Evolutionary conservation across 2,797 vertebrate genomes (phyloP), one percentile per base, ranked within the genome.

Genomic region (Margarornis squamiger): DNA sequence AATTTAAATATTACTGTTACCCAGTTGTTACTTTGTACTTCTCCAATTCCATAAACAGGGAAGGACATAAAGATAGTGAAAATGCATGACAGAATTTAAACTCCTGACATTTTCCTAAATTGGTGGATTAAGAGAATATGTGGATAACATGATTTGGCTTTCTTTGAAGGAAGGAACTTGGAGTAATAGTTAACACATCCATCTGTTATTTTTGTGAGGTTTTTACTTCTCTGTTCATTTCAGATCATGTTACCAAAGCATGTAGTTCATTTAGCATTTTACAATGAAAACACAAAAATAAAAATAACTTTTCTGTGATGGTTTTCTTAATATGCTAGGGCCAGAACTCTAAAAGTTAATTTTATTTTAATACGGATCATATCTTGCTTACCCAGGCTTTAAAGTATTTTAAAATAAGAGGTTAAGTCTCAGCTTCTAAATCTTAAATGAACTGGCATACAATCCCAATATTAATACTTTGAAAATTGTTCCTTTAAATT

Each of bases 101-200:
- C 27, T 36, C 19, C 17, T 72, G 51, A 74, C 45, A 72, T 72
- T 88, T 93, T 75, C 66, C 24, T 68, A 36, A 84, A 72, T 9
- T 72, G 36, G 5, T 0, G 0, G 21, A 22, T n/a, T 38, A 55
- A 57, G 32, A 93, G 9, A 51, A 22, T 48, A 71, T 0, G 0
- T 74, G 32, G 19, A 21, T 72, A 83, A 88, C 8, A 38, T 20
- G 24, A 36, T 30, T 49, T 9, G 5, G 10, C 6, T 84, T 59
- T 75, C 17, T 71, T 48, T 71, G 20, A 23, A 74, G 23, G 34
- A 80, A 86, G n/a, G 4, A 59, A 70, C 86, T 39, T 83, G 16
- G 8, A 68, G 3, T 36, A 66, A 38, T 17, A 34, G 3, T 48
- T 84, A 72, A 52, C 7, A 3, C 32, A 15, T 41, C 3, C 12